Base-by-base conservation (phyloP, 2,888 invertebrate species). In the Pherbina coryleti region DNA sequence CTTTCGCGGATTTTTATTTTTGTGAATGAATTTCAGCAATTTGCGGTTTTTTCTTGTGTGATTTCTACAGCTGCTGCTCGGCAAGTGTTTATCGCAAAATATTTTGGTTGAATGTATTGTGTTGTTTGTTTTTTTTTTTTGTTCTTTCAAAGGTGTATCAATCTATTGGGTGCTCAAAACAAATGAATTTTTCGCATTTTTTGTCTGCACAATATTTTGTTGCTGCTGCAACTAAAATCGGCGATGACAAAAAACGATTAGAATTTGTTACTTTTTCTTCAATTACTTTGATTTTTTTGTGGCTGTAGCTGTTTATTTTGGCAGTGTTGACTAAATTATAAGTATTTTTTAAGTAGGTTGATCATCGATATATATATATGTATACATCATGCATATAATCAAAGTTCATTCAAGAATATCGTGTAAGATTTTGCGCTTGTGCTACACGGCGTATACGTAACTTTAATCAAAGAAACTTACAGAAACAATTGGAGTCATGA, bases 21-120 rank as follows among this genome's bases (percentile, higher is more conserved):
- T 75, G 67, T 75, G 67, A 75, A 75, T 75, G 75, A 75, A 75
- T 75, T 67, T 75, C 53, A 75, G 67, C 53, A 53, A 55, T 67
- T 75, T 55, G 53, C 51, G 44, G n/a, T 53, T 34, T 51, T 19
- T 64, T 62, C 51, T 64, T 31, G 19, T 66, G 9, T 14, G 51
- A 25, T 55, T 67, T 57, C 53, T 55, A 67, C 75, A 67, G 66
- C 75, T 75, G 66, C 75, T 66, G 64, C 34, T 53, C 57, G 37
- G n/a, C 14, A n/a, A 70, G 22, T 49, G 37, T 44, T 67, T 44
- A 49, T 49, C 67, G 49, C 22, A 5, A 34, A 19, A 60, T 57
- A 51, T 51, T 51, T 49, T 51, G 14, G 8, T 69, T 51, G 49
- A 49, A 14, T 17, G 25, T 71, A 31, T 25, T 53, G n/a, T n/a